Evolutionary conservation across 2,113 vertebrate genomes (phyloP), one percentile per base, ranked within the genome.

Genomic region (Vidua macroura): DNA sequence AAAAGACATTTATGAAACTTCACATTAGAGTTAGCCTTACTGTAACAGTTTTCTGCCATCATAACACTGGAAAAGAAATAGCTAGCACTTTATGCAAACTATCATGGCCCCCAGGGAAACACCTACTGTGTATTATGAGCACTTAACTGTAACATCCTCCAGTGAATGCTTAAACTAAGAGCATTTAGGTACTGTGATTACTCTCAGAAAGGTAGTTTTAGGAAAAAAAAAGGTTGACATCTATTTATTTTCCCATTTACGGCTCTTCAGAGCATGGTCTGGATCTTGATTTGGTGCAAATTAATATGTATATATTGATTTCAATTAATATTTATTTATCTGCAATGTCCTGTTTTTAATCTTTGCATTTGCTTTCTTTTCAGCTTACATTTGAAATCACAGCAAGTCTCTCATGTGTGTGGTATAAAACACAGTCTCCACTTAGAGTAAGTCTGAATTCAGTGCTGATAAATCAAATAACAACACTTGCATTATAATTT

Each of bases 91-190:
- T 96, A 93, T 88, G 93, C 72, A 91, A 95, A 86, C 52, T 62
- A 80, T 56, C 58, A 27, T 44, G 35, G 69, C 72, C 93, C 75
- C 86, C 55, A 62, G 93, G 90, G 76, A 93, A 94, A 92, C 76
- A 94, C 93, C 93, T 94, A 90, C 88, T 90, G 85, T 90, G 94
- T 95, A 68, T 86, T 96, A 92, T 48, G 66, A 95, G 80, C 90
- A 86, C 48, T 90, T 95, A 94, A 86, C 88, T 97, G 63, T 56
- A 92, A 90, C 87, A 81, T 83, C 64, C 76, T 86, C 83, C 56
- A 90, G 62, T 93, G 88, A 95, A 88, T 81, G 79, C 91, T 84
- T 96, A 96, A 90, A 96, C 92, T 90, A 97, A 81, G 69, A 90
- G 37, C 1, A 6, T 94, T 94, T 82, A 86, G 93, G 31, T 72